A percentile compares a stretch with the other conserved stretches of the same genome.
Evolutionary conservation across 2,113 vertebrate genomes (phyloP).

Genomic region (Planiliza haematocheilus): DNA sequence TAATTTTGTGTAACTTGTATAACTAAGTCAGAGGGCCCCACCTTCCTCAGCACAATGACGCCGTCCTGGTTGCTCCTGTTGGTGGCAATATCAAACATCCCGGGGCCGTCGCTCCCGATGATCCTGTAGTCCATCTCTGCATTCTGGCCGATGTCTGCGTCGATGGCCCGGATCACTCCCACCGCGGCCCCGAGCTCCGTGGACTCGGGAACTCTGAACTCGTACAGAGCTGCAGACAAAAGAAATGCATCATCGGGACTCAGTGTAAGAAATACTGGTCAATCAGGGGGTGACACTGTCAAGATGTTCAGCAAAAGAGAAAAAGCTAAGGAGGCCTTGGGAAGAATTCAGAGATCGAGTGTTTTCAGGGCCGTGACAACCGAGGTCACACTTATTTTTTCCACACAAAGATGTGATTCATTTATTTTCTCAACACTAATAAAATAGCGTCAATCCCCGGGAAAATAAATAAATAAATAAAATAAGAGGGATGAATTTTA

Average conservation of each 20-base stretch:
- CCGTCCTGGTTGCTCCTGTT: conserved; percentile 93
- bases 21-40: too few species aligned
- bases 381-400: conserved; percentile 4
- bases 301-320: background rate
- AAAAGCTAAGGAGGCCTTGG: background rate
- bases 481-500: background rate
- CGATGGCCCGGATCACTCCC: conserved; percentile 89
- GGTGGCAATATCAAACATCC: conserved; percentile 89
- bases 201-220: conserved; percentile 90
- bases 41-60: conserved; percentile 92
- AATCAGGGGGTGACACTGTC: background rate
- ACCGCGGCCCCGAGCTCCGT: conserved; percentile 81
- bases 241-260: background rate
- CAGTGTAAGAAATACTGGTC: accelerated
- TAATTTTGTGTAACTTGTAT: too few species aligned
- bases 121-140: conserved; percentile 92
- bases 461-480: background rate
- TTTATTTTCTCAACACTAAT: too few species aligned
- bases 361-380: conserved; percentile 8
- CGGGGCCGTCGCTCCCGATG: conserved; percentile 89
- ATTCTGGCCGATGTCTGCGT: conserved; percentile 90
- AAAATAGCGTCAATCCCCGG: too few species aligned
- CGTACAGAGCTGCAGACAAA: conserved; percentile 87
- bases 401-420: background rate
- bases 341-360: background rate